Evolutionary conservation across 2,888 invertebrate species (phyloP), one percentile per base, ranked within the genome.

Genomic region (Noctua comes): DNA sequence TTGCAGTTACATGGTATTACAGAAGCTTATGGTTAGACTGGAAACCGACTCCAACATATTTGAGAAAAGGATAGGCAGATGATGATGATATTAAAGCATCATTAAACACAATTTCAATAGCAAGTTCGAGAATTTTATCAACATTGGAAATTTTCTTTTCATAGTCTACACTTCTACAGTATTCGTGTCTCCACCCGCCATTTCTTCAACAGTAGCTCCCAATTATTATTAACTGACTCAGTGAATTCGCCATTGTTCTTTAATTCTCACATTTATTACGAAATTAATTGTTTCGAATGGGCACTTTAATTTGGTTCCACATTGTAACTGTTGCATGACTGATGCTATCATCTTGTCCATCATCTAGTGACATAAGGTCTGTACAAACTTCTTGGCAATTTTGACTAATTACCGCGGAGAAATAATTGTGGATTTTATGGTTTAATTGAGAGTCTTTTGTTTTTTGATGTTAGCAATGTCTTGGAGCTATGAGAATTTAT

Each of bases 261-360:
- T 70, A 75, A 73, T 87, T 90, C 90, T 83, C 90, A 90, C 89
- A 86, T 89, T 79, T 85, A 84, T 89, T 85, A 83, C 81, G 79
- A 88, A 85, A 90, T 86, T 90, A 86, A 88, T 89, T 87, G 80
- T 88, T 86, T 83, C 48, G 80, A 89, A 87, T 86, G 77, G 82
- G 40, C 83, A 88, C 79, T 87, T 84, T 70, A 71, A 82, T 78
- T 84, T 79, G 81, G 86, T 85, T 86, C 65, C 82, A 75, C 80
- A 76, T 46, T 81, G 77, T 79, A 83, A 87, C 73, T 86, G 86
- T 88, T 88, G 83, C 90, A 80, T 83, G 86, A 78, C 72, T 71
- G 86, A 85, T 86, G 70, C 6, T 80, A 89, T 89, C 86, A 40
- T 13, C n/a, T 18, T 62, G 69, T 83, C 65, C 73, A 70, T 86